These are phyloP conservation scores for Montipora capitata DNA, from an alignment of 92 coral and sea anemone species.

Conservation along the genomic window DNA sequence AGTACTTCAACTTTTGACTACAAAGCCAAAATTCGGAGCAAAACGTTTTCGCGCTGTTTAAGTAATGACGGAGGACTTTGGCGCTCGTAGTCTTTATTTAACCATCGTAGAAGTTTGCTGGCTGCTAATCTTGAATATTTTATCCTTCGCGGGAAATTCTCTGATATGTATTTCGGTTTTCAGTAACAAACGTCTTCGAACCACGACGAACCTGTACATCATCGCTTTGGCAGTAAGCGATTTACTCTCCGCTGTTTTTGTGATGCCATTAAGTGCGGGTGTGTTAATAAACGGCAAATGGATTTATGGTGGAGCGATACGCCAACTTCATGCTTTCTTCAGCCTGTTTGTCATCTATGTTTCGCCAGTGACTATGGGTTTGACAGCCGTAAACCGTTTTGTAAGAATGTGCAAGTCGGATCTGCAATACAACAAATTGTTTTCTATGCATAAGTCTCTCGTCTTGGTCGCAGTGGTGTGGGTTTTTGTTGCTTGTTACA, in stretches of 20 bases:
- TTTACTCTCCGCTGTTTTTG: slow-evolving; percentile 5
- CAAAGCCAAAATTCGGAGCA: too few species aligned
- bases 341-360: slow-evolving; percentile 19
- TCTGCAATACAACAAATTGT: neutral
- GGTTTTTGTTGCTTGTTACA: neutral
- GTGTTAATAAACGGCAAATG: slow-evolving; percentile 4
- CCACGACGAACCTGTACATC: slow-evolving; percentile 35
- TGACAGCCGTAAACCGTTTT: slow-evolving; percentile 28
- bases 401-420: slow-evolving; percentile 15
- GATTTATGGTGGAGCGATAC: slow-evolving; percentile 11
- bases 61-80: neutral
- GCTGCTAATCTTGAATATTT: neutral
- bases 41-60: too few species aligned
- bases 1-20: too few species aligned
- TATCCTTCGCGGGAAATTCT: slow-evolving; percentile 10
- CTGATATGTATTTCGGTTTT: slow-evolving; percentile 24
- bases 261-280: slow-evolving; percentile 16
- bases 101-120: slow-evolving; percentile 1
- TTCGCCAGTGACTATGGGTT: slow-evolving; percentile 30
- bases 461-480: neutral
- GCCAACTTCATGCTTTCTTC: slow-evolving; percentile 30
- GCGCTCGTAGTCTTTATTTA: slow-evolving; percentile 8
- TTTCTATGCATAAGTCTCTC: neutral
- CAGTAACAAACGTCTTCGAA: slow-evolving; percentile 20
- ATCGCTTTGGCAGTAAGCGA: slow-evolving; percentile 21